Conservation (phyloP, 2,888 invertebrate genomes). For the Cephus sareptanus region DNA sequence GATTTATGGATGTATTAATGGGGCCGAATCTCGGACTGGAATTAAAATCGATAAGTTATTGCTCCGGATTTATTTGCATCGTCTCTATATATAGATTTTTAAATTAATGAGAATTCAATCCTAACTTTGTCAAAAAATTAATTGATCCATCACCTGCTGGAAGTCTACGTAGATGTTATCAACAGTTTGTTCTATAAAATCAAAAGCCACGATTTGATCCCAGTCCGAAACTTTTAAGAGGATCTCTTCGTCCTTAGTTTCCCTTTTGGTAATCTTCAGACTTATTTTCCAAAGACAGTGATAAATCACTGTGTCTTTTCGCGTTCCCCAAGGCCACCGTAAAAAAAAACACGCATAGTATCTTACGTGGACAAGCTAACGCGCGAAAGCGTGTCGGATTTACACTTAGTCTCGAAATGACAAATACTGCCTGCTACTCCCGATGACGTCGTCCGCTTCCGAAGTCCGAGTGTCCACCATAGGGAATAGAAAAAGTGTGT, state of each 20-base stretch:
- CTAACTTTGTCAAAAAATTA: neutral
- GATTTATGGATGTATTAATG: conserved; percentile 26
- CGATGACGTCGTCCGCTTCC: neutral
- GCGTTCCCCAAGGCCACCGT: neutral
- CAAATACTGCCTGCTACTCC: neutral
- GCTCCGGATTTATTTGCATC: neutral
- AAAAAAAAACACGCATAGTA: neutral
- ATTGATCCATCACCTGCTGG: neutral
- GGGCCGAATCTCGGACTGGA: neutral
- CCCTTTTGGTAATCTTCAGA: neutral
- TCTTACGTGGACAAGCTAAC: neutral
- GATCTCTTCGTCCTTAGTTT: neutral
- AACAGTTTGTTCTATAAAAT: neutral
- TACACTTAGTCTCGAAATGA: neutral
- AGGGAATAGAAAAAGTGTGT: conserved; percentile 7
- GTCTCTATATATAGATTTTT: neutral
- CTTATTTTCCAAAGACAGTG: neutral
- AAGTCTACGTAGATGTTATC: neutral
- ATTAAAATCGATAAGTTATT: neutral
- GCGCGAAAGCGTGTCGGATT: neutral
- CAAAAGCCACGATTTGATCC: neutral
- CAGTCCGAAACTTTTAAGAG: neutral
- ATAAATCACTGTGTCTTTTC: neutral
- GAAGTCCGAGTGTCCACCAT: neutral
- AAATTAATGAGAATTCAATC: neutral